These are phyloP conservation scores for Synergus itoensis DNA, from an alignment of 2,888 invertebrate genomes.

Conservation along the genomic window DNA sequence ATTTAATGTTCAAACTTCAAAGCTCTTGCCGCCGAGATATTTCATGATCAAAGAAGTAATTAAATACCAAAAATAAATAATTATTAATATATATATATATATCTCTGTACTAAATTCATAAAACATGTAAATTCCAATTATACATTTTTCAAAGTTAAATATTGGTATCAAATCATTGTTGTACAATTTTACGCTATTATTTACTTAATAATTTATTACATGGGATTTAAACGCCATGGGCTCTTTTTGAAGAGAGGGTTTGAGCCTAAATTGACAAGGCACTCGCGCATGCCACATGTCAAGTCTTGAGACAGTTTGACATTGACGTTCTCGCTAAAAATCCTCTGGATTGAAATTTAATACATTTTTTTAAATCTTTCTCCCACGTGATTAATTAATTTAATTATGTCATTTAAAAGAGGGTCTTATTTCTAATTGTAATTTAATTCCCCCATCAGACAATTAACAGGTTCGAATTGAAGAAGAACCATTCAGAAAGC, in stretches of 20 bases:
- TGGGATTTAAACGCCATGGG: not conserved
- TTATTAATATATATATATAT: not conserved
- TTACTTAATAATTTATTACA: not conserved
- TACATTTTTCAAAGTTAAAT: not conserved
- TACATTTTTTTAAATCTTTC: not conserved
- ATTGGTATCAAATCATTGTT: no score
- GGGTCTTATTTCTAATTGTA: constrained; percentile 45
- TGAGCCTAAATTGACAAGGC: not conserved
- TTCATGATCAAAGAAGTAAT: not conserved
- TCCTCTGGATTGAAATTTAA: constrained; percentile 1
- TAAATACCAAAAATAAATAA: not conserved
- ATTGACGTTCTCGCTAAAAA: not conserved
- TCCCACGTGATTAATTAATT: not conserved
- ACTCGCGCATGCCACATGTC: not conserved
- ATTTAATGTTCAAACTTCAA: constrained; percentile 21
- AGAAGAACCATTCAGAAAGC: constrained; percentile 2
- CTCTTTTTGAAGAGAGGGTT: not conserved
- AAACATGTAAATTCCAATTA: not conserved
- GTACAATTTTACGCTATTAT: not conserved
- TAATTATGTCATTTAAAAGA: not conserved
- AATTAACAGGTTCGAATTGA: constrained; percentile 19
- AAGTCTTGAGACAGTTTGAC: constrained; percentile 16
- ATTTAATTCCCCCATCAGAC: constrained; percentile 48
- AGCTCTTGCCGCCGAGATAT: constrained; percentile 8
- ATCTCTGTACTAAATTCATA: not conserved